phyloP scores from a whole-genome alignment of 2,113 vertebrate species.

The Albula glossodonta region DNA sequence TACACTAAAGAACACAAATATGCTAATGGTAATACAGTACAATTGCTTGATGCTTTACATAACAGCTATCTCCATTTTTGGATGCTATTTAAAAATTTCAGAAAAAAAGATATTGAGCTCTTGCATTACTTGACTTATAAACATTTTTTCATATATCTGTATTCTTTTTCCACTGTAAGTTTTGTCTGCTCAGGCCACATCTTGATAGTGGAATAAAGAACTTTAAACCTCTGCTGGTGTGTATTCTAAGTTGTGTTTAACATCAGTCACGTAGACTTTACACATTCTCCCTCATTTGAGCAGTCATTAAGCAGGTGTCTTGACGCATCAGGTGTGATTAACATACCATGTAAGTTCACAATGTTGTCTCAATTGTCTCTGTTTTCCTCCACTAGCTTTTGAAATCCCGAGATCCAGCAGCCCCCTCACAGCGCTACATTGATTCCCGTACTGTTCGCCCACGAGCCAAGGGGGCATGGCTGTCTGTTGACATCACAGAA shows the following conservation, averaged over 20 bases:
- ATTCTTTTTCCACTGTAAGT: too few species aligned
- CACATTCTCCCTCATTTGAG: not conserved
- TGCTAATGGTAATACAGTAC: too few species aligned
- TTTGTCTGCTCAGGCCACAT: too few species aligned
- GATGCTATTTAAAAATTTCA: too few species aligned
- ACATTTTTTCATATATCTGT: not conserved
- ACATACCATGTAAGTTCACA: not conserved
- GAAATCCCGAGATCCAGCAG: slow-evolving; percentile 84
- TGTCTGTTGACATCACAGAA: slow-evolving; percentile 94
- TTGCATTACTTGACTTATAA: too few species aligned
- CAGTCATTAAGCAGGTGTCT: not conserved
- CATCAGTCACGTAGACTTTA: not conserved
- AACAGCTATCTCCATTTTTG: too few species aligned
- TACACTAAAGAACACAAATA: not conserved
- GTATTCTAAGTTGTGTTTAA: too few species aligned
- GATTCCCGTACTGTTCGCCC: slow-evolving; percentile 94
- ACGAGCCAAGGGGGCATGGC: slow-evolving; percentile 87
- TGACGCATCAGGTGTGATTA: not conserved
- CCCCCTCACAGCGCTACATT: slow-evolving; percentile 91
- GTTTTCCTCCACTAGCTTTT: slow-evolving; percentile 75
- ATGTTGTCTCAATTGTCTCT: not conserved
- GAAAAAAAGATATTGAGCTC: too few species aligned
- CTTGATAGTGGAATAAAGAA: too few species aligned
- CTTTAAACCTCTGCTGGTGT: too few species aligned
- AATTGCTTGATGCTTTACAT: too few species aligned